A percentile compares a stretch with the other conserved stretches of the same genome.
phyloP scores from a whole-genome alignment of 2,113 vertebrate genomes.

The Lasiurus cinereus region DNA sequence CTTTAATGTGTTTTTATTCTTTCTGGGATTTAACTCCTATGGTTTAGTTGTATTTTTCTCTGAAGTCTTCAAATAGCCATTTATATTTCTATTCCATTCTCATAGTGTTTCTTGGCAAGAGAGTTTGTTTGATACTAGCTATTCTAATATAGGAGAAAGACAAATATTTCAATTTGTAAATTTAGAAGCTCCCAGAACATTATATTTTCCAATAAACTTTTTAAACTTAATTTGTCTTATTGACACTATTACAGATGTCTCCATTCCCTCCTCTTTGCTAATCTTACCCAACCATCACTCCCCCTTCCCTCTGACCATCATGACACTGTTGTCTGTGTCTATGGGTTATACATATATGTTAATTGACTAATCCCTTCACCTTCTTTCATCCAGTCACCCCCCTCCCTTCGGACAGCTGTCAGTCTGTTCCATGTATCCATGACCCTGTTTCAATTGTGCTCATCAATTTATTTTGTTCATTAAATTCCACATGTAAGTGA shows the following conservation, averaged over 20 bases:
- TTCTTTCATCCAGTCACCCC: not conserved
- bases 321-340: not conserved
- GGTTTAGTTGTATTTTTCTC: not conserved
- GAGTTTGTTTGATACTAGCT: not conserved
- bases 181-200: not conserved
- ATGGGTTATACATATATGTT: not conserved
- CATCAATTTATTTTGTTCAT: not conserved
- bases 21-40: not conserved
- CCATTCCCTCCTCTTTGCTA: not conserved
- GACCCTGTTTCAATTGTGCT: not conserved
- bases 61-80: not conserved
- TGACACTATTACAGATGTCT: not conserved
- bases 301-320: not conserved
- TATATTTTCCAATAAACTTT: slow-evolving; percentile 4
- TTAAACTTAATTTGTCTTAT: not conserved
- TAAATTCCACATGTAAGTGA: not conserved
- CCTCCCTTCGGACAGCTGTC: not conserved
- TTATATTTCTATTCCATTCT: not conserved
- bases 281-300: not conserved
- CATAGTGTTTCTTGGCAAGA: not conserved
- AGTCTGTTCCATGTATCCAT: not conserved
- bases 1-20: not conserved
- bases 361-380: not conserved
- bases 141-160: not conserved
- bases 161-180: not conserved